Evolutionary conservation across 1,140 invertebrate genomes (phyloP), one percentile per base, ranked within the genome.

Genomic region (Bombyx mori): DNA sequence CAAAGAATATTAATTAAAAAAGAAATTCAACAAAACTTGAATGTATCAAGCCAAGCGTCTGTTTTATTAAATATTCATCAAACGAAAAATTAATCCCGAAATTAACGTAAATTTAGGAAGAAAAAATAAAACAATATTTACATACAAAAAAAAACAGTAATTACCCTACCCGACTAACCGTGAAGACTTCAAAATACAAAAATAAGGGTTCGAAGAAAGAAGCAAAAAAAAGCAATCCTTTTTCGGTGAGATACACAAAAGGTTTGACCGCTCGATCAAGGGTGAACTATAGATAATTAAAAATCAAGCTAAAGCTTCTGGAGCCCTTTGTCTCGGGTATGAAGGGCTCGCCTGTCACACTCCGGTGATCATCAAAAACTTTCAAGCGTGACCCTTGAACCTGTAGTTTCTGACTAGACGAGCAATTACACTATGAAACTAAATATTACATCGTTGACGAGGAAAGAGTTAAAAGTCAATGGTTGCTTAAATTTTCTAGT

Each of bases 241-340:
- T 71, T 77, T 69, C 63, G 26, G 26, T 62, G 78, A 82, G 78
- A 86, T 80, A 83, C 73, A 84, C 71, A 83, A 86, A 80, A 78
- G 74, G 77, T 78, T 74, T 74, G 69, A 72, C 56, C 66, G 67
- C 71, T 68, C 77, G 74, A 82, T 86, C 65, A 79, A 85, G 82
- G 81, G 83, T 82, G 71, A 82, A 77, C 62, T 60, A 66, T 73
- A 73, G 71, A 73, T 84, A 87, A 87, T 87, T 85, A 86, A 85
- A 82, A 83, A 77, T 84, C 80, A 82, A 77, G 71, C 66, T 71
- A 64, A 64, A 68, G 65, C 42, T 51, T 35, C 45, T 45, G 61
- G 52, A 56, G 60, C 68, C 65, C 63, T 65, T 69, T 72, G 68
- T 64, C 58, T 56, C 12, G 60, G 62, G 57, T 61, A 65, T 61